Evolutionary conservation across 2,113 vertebrate species (phyloP).

Genomic region (Vicugna pacos): DNA sequence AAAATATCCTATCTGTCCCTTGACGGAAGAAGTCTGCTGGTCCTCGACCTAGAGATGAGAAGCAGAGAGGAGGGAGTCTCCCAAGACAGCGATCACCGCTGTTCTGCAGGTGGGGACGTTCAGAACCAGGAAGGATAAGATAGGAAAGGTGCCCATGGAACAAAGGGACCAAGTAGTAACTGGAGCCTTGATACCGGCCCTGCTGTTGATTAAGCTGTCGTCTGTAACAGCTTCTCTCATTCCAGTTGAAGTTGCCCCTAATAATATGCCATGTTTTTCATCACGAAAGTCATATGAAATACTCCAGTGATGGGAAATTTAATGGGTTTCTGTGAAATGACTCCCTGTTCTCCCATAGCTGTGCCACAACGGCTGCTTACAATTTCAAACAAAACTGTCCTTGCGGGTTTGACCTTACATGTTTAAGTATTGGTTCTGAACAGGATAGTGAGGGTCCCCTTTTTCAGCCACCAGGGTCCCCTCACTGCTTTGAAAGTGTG

Average conservation of each 20-base stretch:
- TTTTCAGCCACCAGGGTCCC: not conserved
- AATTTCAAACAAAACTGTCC: not conserved
- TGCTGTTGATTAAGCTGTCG: not conserved
- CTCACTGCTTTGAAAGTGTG: not conserved
- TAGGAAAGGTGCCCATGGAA: not conserved
- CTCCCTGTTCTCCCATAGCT: not conserved
- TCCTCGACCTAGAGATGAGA: not conserved
- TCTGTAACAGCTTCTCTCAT: not conserved
- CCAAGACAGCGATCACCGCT: not conserved
- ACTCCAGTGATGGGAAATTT: not conserved
- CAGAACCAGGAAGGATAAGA: not conserved
- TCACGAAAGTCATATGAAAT: not conserved
- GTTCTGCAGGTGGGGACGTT: not conserved
- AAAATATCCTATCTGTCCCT: not conserved
- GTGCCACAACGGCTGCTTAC: not conserved
- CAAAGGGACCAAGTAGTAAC: not conserved
- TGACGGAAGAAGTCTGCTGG: not conserved
- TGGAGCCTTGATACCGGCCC: not conserved
- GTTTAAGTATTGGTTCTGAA: not conserved
- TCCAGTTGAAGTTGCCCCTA: not conserved
- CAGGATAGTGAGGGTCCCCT: not conserved
- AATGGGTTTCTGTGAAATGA: constrained; percentile 1
- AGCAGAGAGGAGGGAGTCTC: not conserved
- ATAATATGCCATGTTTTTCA: not conserved
- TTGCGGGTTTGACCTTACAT: constrained; percentile 41